Evolutionary conservation across 2,888 invertebrate species (phyloP), one percentile per base, ranked within the genome.

Genomic region (Troides oblongomaculatus): DNA sequence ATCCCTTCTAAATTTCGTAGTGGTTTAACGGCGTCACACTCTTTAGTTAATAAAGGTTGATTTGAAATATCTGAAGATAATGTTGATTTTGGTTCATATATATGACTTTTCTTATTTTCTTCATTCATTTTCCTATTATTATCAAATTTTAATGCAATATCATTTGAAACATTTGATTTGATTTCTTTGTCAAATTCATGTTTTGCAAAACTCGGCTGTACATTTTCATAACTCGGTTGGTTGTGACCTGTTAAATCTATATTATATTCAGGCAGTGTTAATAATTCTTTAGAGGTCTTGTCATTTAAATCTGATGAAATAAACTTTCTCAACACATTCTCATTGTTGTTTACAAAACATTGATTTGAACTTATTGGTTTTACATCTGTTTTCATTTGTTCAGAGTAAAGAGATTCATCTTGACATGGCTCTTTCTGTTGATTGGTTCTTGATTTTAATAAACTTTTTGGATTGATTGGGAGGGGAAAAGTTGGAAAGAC

Each of bases 381-480:
- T 60, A 68, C 53, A 17, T 68, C 66, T 46, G 58, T 61, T 30
- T 39, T 62, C 73, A 79, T 78, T 69, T 77, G 77, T 67, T 81
- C 70, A 17, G 76, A 75, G 53, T 76, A 74, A 56, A 74, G 72
- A 46, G 74, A 74, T 72, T 77, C 80, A 64, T 78, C 77, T 56
- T 75, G 71, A 23, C 79, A 77, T 23, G 78, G 75, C 30, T 86
- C 86, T 72, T 80, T 84, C 5, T 84, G 77, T 64, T 79, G 87
- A 70, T 83, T 85, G 78, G 89, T 92, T 73, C 93, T 85, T 23
- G 89, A 87, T 75, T 90, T 82, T 25, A 93, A 75, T 68, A 93
- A 83, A 46, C 89, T 85, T 78, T 92, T 96, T n/a, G 96, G 96
- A 82, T 96, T 95, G 1, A 94, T 90, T 56, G 96, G 96, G 71